These are phyloP conservation scores for Hypotaenidia philippensis DNA, from an alignment of 2,797 vertebrate species.

Conservation along the genomic window DNA sequence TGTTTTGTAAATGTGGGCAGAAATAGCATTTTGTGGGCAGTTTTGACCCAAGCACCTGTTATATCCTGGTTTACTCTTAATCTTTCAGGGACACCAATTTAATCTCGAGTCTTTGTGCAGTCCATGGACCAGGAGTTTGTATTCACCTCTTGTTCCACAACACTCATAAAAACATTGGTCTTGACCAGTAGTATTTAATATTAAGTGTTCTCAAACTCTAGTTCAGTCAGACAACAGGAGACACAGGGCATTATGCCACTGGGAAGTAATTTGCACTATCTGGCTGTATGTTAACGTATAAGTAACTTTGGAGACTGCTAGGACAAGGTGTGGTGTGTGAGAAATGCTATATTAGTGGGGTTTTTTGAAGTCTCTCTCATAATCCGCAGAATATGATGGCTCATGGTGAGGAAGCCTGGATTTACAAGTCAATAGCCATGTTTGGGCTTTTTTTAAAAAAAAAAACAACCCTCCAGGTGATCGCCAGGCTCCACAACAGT, in stretches of 20 bases:
- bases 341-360: background rate
- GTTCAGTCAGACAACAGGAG: background rate
- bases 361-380: background rate
- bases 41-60: background rate
- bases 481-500: background rate
- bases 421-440: background rate
- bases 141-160: background rate
- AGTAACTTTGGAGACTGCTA: background rate
- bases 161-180: background rate
- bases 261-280: background rate
- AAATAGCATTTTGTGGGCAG: background rate
- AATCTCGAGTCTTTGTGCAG: background rate
- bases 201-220: background rate
- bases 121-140: background rate
- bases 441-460: background rate
- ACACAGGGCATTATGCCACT: background rate
- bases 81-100: background rate
- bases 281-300: fast-evolving
- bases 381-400: background rate
- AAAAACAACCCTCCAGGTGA: background rate
- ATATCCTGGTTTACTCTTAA: background rate
- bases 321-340: background rate
- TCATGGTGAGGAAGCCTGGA: background rate
- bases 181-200: background rate
- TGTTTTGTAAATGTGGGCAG: background rate